phyloP scores from a whole-genome alignment of 2,797 vertebrate species.

The Phoeniculus purpureus region DNA sequence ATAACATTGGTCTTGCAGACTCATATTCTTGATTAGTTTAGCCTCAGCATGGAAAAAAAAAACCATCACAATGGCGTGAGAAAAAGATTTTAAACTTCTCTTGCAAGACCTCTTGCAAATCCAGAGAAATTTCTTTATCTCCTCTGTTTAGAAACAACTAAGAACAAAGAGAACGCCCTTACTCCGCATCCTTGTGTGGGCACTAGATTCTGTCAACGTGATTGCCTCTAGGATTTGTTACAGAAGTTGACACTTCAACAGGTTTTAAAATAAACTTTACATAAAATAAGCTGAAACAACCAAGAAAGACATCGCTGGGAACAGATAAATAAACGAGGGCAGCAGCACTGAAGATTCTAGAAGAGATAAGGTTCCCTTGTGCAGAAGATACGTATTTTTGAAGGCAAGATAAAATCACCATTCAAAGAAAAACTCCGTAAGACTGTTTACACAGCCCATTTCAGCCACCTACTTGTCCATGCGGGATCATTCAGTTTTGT shows the following conservation, averaged over 20 bases:
- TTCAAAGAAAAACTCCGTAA: not conserved
- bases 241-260: not conserved
- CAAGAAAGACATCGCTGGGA: not conserved
- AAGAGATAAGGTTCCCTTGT: not conserved
- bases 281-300: not conserved
- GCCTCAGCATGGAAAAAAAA: not conserved
- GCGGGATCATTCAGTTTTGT: not conserved
- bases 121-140: not conserved
- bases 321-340: not conserved
- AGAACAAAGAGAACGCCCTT: not conserved
- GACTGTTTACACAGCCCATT: not conserved
- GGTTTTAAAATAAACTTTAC: not conserved
- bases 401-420: not conserved
- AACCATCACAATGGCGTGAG: not conserved
- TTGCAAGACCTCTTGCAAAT: not conserved
- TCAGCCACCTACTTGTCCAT: not conserved
- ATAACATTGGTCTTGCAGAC: not conserved
- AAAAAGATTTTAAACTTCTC: not conserved
- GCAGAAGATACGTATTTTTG: not conserved
- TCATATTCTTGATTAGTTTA: not conserved
- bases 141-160: not conserved
- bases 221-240: conserved; percentile 5
- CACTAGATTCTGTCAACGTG: not conserved
- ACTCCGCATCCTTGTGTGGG: not conserved
- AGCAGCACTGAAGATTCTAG: not conserved